Evolutionary conservation across 2,888 invertebrate species (phyloP).

Genomic region (Hymenopus coronatus): DNA sequence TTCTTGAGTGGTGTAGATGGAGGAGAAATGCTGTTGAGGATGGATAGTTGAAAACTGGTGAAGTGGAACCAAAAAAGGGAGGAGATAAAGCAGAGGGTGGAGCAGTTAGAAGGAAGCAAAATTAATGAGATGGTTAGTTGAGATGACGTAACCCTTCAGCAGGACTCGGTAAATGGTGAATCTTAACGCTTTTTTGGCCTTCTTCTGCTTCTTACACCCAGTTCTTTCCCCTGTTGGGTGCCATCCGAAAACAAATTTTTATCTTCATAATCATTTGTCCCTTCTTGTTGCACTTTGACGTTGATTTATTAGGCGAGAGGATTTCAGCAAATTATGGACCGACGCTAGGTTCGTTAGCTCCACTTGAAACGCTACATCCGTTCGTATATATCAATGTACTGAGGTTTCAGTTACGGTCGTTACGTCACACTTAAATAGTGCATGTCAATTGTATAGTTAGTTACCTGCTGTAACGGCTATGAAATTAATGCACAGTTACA

Average conservation of each 20-base stretch:
- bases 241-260: constrained; percentile 8
- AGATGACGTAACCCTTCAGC: constrained; percentile 5
- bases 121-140: constrained; percentile 13
- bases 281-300: not conserved
- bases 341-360: not conserved
- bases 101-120: not conserved
- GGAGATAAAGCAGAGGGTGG: not conserved
- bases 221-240: not conserved
- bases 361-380: no score
- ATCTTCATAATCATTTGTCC: constrained; percentile 15
- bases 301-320: not conserved
- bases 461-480: no score
- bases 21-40: not conserved
- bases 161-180: not conserved
- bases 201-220: not conserved
- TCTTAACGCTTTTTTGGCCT: not conserved
- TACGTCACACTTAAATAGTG: no score
- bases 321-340: not conserved
- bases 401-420: no score
- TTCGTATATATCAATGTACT: no score
- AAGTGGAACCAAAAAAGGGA: not conserved
- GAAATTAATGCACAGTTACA: no score
- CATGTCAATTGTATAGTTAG: no score
- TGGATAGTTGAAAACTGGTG: constrained; percentile 7
- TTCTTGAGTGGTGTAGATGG: not conserved